Conservation (phyloP, 2,113 vertebrate species). For the Ochotona princeps region DNA sequence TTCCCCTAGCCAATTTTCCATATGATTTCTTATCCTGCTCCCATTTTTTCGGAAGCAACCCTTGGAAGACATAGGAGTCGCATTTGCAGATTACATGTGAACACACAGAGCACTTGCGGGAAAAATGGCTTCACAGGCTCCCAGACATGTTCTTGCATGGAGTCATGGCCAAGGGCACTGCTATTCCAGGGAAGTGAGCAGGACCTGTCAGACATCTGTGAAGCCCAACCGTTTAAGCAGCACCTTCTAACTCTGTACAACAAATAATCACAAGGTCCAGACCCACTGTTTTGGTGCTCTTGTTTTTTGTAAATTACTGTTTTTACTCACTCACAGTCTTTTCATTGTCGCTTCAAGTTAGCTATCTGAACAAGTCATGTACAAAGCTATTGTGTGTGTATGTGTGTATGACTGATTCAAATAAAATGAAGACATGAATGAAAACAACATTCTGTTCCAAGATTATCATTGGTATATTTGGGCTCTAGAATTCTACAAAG, state of each 20-base stretch:
- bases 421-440: neutral
- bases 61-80: neutral
- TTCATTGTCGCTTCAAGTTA: neutral
- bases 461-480: neutral
- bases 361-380: neutral
- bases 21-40: neutral
- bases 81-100: neutral
- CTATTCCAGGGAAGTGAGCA: neutral
- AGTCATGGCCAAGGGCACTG: neutral
- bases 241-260: neutral
- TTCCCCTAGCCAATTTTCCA: neutral
- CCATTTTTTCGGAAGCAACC: neutral
- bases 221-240: neutral
- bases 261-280: neutral
- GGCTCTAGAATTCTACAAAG: neutral
- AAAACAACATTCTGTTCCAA: neutral
- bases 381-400: neutral
- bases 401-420: neutral
- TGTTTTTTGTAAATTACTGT: neutral
- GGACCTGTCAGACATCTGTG: neutral
- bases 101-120: neutral
- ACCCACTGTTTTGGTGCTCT: neutral
- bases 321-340: neutral
- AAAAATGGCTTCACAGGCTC: neutral
- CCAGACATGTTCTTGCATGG: neutral